Conservation (phyloP, 37 sponge, comb jelly and placozoan species). For the Diacarnus erythraeanus region DNA sequence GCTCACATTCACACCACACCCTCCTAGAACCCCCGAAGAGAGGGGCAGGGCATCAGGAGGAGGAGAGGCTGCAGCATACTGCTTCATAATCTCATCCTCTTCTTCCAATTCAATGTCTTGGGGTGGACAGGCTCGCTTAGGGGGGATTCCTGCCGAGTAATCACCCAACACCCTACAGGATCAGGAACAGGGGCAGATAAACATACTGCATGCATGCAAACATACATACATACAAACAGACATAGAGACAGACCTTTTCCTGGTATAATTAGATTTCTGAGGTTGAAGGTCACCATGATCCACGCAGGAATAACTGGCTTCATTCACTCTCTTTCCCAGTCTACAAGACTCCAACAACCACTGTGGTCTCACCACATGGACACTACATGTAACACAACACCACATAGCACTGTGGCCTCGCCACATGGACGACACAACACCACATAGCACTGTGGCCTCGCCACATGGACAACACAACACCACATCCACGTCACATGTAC, state of each 20-base stretch:
- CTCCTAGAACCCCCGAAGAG: conserved; percentile 26
- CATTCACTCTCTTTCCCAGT: conserved; percentile 13
- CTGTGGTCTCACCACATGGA: conserved; percentile 32
- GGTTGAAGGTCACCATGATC: neutral
- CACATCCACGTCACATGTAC: conserved; percentile 43
- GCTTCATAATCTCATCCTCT: conserved; percentile 8
- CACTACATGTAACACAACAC: conserved; percentile 18
- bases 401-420: neutral
- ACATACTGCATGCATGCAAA: no score
- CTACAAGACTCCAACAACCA: conserved; percentile 58
- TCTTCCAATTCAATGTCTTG: neutral
- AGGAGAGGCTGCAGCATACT: neutral
- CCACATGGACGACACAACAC: conserved; percentile 25
- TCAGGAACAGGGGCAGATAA: no score
- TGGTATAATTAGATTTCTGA: neutral
- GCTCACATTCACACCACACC: conserved; percentile 22
- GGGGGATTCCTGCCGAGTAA: neutral
- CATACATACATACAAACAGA: no score
- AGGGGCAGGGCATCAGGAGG: neutral
- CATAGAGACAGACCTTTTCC: neutral
- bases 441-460: neutral
- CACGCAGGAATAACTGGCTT: conserved; percentile 11
- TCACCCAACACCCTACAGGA: neutral
- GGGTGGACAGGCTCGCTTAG: neutral
- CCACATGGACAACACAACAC: conserved; percentile 25